Evolutionary conservation across 2,888 invertebrate species (phyloP), one percentile per base, ranked within the genome.

Genomic region (Biston betularia): DNA sequence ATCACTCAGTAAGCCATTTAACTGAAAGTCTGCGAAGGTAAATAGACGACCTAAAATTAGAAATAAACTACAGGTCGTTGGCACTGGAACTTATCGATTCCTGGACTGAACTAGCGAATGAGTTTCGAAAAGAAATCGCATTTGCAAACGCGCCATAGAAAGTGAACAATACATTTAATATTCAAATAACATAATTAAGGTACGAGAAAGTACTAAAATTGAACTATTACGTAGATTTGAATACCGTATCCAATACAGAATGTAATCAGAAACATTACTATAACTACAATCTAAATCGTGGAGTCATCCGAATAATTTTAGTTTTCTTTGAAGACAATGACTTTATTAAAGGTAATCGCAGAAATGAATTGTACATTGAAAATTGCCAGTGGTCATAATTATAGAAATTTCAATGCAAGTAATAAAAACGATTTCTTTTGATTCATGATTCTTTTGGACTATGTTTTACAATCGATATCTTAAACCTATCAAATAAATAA

Each of bases 161-260:
- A 58, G 42, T 45, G 10, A 53, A 53, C 46, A 35, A 63, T 48
- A 42, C 34, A 53, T 44, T 44, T 12, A 49, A 55, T 60, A 60
- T 56, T 65, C 55, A 38, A 65, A 65, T 60, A 49, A 56, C 56
- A 56, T 54, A 65, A 59, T 65, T 45, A 53, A 57, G 10, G 42
- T 63, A 53, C 56, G 53, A 70, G 69, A 70, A 68, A 68, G 66
- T 50, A 56, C 44, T 55, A 50, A 73, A 61, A 68, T 57, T 63
- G 63, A 71, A 70, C 71, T 68, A 69, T 71, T 70, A 70, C 68
- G 71, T 71, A 68, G 61, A 34, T 65, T 46, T 56, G 45, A 55
- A 50, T 24, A 59, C 55, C 68, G 68, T 57, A 53, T 58, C 64
- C 48, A 63, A 72, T 71, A 52, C 50, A 55, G 65, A 71, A 57